phyloP scores from a whole-genome alignment of 2,797 vertebrate species.

The Eutrigla gurnardus region DNA sequence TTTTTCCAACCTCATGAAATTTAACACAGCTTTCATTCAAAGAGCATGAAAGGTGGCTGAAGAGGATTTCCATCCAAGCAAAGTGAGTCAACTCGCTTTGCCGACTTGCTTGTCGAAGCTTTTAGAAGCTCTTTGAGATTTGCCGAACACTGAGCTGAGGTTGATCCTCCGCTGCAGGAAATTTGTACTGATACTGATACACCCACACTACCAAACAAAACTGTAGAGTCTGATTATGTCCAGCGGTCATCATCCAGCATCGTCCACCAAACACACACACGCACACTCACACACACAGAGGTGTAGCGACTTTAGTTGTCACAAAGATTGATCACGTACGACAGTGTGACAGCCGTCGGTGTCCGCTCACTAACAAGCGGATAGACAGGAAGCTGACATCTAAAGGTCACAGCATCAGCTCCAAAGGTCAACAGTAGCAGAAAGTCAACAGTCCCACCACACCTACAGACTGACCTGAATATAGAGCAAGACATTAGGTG shows the following conservation, averaged over 20 bases:
- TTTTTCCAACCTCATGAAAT: background rate
- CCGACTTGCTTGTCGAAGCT: too few relatives aligned
- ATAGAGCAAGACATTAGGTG: background rate
- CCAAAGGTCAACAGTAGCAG: background rate
- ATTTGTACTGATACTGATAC: background rate
- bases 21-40: background rate
- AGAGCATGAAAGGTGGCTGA: background rate
- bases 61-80: background rate
- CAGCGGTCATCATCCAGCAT: too few relatives aligned
- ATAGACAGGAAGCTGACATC: background rate
- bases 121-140: background rate
- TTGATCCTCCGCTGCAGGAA: background rate
- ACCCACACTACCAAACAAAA: background rate
- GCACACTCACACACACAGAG: background rate
- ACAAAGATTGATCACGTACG: background rate
- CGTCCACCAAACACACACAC: background rate
- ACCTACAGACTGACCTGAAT: background rate
- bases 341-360: background rate
- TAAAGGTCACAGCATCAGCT: slow-evolving; percentile 11
- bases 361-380: background rate
- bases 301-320: background rate
- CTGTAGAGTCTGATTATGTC: background rate
- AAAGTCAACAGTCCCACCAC: background rate
- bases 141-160: background rate
- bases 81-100: background rate